Conservation (phyloP, 2,113 vertebrate species). For the Phaetusa simplex region DNA sequence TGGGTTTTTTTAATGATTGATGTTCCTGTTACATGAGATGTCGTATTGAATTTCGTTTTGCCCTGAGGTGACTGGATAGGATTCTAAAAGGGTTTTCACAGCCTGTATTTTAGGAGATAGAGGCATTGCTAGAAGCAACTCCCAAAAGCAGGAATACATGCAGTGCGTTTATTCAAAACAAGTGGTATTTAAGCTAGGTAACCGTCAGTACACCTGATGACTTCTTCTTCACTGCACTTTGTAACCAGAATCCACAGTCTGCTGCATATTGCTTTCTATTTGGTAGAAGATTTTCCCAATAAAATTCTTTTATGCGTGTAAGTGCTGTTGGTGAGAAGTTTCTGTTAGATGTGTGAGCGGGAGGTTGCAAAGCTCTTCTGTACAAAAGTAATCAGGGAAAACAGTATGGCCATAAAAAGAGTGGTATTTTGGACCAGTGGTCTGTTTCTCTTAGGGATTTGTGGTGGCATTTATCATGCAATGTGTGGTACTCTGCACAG, state of each 20-base stretch:
- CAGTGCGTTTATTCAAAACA: neutral
- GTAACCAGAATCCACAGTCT: neutral
- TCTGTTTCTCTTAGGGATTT: constrained; percentile 8
- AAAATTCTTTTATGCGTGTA: neutral
- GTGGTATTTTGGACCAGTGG: neutral
- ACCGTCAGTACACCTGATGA: neutral
- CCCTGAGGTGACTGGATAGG: neutral
- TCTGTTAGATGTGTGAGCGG: neutral
- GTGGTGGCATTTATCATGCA: constrained; percentile 27
- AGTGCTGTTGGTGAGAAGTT: neutral
- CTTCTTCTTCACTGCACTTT: neutral
- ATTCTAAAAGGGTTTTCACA: neutral
- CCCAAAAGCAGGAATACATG: neutral
- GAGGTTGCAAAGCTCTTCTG: neutral
- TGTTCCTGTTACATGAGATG: neutral
- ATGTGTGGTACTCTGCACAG: neutral
- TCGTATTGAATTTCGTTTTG: neutral
- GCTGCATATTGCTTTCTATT: neutral
- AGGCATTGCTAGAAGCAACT: neutral
- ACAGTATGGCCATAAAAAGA: neutral
- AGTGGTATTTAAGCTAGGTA: neutral
- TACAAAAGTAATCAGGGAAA: neutral
- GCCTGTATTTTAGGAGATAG: neutral
- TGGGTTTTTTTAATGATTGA: neutral
- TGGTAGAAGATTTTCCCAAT: neutral